Evolutionary conservation across 2,888 invertebrate genomes (phyloP).

Genomic region (Nebria brevicollis): DNA sequence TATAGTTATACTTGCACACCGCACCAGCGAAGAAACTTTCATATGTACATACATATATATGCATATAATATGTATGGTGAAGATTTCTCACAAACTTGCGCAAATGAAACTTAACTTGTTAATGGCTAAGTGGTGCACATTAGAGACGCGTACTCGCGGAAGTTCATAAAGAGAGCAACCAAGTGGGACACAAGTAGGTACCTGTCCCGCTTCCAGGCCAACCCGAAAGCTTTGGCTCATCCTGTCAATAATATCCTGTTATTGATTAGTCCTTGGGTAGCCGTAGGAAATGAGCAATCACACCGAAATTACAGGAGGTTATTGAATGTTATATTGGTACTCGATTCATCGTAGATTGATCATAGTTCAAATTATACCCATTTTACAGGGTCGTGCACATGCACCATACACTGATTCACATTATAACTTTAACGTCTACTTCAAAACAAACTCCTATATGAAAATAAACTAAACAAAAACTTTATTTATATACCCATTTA

Average conservation of each 20-base stretch:
- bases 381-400: not conserved
- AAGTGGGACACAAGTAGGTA: not conserved
- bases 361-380: not conserved
- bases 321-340: constrained; percentile 29
- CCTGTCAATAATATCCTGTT: constrained; percentile 35
- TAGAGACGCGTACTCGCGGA: constrained; percentile 16
- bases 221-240: not conserved
- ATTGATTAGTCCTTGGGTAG: constrained; percentile 28
- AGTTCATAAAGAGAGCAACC: constrained; percentile 1
- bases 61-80: constrained; percentile 2
- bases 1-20: not conserved
- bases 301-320: constrained; percentile 35
- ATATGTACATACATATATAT: not conserved
- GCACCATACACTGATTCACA: too few species aligned
- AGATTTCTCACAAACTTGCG: constrained; percentile 32
- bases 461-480: too few species aligned
- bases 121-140: constrained; percentile 37
- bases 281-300: constrained; percentile 37
- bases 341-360: constrained; percentile 29
- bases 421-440: too few species aligned
- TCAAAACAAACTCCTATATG: too few species aligned
- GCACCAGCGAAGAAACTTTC: not conserved
- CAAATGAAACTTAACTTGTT: constrained; percentile 40
- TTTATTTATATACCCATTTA: too few species aligned
- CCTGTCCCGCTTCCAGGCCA: not conserved